Evolutionary conservation across 2,797 vertebrate species (phyloP).

Genomic region (Manis javanica): DNA sequence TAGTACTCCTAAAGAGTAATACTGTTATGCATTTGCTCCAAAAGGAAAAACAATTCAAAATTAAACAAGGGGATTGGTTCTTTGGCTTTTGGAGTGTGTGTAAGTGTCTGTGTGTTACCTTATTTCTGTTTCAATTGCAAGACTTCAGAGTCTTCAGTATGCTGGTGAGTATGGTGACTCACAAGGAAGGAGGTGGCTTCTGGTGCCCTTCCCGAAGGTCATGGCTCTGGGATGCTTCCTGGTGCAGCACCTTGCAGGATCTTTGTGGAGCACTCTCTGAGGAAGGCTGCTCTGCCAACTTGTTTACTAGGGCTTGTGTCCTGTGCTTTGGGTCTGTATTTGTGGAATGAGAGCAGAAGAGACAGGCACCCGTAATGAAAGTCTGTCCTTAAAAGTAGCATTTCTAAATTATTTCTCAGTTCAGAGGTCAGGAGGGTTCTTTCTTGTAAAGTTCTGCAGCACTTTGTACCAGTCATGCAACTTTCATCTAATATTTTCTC

Average conservation of each 20-base stretch:
- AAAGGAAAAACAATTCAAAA: neutral
- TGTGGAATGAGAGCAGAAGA: neutral
- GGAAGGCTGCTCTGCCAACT: neutral
- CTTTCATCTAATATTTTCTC: constrained; percentile 34
- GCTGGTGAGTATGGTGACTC: neutral
- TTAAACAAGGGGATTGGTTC: neutral
- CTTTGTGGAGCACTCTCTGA: neutral
- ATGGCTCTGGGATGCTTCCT: neutral
- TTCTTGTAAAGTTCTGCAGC: neutral
- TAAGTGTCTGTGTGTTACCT: neutral
- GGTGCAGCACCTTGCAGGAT: neutral
- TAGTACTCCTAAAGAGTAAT: neutral
- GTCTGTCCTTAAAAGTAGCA: neutral
- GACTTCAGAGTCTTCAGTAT: neutral
- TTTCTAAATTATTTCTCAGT: constrained; percentile 5
- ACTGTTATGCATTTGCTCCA: neutral
- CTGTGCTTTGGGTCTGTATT: neutral
- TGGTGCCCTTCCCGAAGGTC: too few relatives aligned
- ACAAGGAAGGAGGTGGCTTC: neutral
- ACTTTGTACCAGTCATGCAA: neutral
- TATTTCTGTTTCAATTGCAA: neutral
- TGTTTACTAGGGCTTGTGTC: neutral
- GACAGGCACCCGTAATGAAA: neutral
- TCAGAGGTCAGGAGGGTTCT: neutral
- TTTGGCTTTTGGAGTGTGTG: neutral